These are phyloP conservation scores for Lordiphosa andalusiaca DNA, from an alignment of 2,888 invertebrate species.

Conservation along the genomic window DNA sequence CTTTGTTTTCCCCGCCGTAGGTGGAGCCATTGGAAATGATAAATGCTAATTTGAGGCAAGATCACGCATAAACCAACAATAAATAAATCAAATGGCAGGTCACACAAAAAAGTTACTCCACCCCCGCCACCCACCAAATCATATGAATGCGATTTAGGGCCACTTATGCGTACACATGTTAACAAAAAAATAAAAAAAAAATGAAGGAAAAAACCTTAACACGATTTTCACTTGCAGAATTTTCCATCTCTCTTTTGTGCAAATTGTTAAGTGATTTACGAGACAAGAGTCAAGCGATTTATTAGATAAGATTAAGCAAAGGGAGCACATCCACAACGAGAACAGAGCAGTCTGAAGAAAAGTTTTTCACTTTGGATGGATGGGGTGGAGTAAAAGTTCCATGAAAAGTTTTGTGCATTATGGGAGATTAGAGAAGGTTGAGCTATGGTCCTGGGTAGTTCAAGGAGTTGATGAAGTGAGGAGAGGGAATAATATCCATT, in stretches of 20 bases:
- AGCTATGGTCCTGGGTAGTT: too few relatives aligned
- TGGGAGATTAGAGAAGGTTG: slow-evolving; percentile 23
- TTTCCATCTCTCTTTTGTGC: slow-evolving; percentile 44
- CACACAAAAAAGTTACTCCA: slow-evolving; percentile 61
- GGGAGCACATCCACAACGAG: slow-evolving; percentile 35
- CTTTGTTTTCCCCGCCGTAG: slow-evolving; percentile 10
- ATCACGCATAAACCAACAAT: slow-evolving; percentile 77
- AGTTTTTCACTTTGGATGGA: slow-evolving; percentile 10
- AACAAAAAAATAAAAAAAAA: slow-evolving; percentile 53
- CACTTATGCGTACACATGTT: slow-evolving; percentile 77
- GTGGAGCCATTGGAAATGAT: slow-evolving; percentile 57
- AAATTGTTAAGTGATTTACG: slow-evolving; percentile 81
- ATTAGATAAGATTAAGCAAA: slow-evolving; percentile 77
- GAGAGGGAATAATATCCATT: too few relatives aligned
- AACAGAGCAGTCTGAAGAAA: slow-evolving; percentile 23
- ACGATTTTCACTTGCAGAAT: slow-evolving; percentile 58
- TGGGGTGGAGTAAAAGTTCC: slow-evolving; percentile 2
- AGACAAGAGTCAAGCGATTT: slow-evolving; percentile 79
- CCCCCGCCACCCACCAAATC: slow-evolving; percentile 26
- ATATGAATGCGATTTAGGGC: slow-evolving; percentile 77
- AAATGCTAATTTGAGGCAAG: slow-evolving; percentile 76
- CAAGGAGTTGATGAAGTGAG: slow-evolving; percentile 5
- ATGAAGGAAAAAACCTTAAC: slow-evolving; percentile 51
- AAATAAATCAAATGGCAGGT: slow-evolving; percentile 76
- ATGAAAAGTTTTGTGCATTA: slow-evolving; percentile 28